Evolutionary conservation across 1,140 invertebrate species (phyloP).

Genomic region (Dryas iulia): DNA sequence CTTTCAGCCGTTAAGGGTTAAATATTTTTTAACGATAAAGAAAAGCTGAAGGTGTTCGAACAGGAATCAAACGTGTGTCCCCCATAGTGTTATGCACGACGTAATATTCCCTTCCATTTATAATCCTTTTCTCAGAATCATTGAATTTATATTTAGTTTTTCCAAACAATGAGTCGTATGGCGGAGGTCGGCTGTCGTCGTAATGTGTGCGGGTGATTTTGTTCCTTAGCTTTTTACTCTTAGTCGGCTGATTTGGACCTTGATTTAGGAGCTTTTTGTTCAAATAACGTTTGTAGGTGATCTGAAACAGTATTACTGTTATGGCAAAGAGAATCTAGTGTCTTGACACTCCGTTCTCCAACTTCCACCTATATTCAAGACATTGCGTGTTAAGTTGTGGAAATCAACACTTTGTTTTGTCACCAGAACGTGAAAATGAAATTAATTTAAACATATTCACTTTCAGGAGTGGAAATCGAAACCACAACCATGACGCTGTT

Average conservation of each 20-base stretch:
- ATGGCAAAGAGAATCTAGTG: too few species aligned
- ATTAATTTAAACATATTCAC: too few species aligned
- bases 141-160: constrained; percentile 65
- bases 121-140: constrained; percentile 79
- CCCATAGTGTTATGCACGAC: constrained; percentile 82
- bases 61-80: constrained; percentile 84
- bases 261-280: constrained; percentile 31
- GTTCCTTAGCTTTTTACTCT: constrained; percentile 27
- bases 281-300: constrained; percentile 52
- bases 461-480: too few species aligned
- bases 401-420: too few species aligned
- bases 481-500: too few species aligned
- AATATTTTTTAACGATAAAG: constrained; percentile 79
- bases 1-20: neutral
- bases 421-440: too few species aligned
- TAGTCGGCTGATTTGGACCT: constrained; percentile 15
- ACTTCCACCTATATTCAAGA: too few species aligned
- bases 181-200: constrained; percentile 77
- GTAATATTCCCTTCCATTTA: constrained; percentile 89
- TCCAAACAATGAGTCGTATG: constrained; percentile 80
- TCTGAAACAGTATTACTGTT: constrained; percentile 49
- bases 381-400: too few species aligned
- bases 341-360: too few species aligned
- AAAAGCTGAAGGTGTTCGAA: constrained; percentile 86
- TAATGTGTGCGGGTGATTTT: constrained; percentile 33